Evolutionary conservation across 1,140 invertebrate genomes (phyloP), one percentile per base, ranked within the genome.

Genomic region (Lucilia cuprina): DNA sequence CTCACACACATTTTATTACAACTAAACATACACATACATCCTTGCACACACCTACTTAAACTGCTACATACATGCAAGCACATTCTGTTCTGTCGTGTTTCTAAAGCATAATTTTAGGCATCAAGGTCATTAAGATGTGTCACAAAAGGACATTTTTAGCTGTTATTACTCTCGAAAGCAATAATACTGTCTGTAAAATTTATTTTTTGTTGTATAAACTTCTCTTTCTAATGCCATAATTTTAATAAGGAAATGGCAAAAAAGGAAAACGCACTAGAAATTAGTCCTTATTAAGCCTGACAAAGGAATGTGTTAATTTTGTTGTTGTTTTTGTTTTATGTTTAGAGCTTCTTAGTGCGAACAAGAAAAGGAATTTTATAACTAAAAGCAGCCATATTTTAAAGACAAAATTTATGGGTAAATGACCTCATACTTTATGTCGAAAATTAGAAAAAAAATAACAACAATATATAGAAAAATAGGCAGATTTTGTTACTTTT

Each of bases 161-260:
- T 75, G 13, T 75, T 30, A 2, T 30, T 35, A 10, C 41, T 78
- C 17, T 78, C 35, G 5, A 19, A 47, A 80, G 41, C 41, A 80
- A 80, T 80, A 80, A 80, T 50, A 80, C 41, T 80, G 77, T 80
- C 77, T 80, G 47, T 47, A 50, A 41, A 41, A 35, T 41, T 78
- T 78, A 35, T 41, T 78, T 41, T 78, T 17, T n/a, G 14, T 19
- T 12, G 5, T 19, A 9, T 21, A 50, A 50, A 41, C 10, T 49
- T 50, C 34, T 19, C 41, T 21, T 19, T 2, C 41, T 50, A 80
- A 80, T 80, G 77, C 41, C 21, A 80, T 49, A 25, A 78, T 34
- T 49, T 80, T 80, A 80, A 50, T 19, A 80, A 49, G 41, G n/a
- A 47, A 80, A 49, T 25, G n/a, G 25, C 25, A 49, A 80, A 4